A percentile compares a stretch with the other conserved stretches of the same genome.
Conservation (phyloP, 1,140 invertebrate genomes). For the Leptinotarsa undecemlineata region DNA sequence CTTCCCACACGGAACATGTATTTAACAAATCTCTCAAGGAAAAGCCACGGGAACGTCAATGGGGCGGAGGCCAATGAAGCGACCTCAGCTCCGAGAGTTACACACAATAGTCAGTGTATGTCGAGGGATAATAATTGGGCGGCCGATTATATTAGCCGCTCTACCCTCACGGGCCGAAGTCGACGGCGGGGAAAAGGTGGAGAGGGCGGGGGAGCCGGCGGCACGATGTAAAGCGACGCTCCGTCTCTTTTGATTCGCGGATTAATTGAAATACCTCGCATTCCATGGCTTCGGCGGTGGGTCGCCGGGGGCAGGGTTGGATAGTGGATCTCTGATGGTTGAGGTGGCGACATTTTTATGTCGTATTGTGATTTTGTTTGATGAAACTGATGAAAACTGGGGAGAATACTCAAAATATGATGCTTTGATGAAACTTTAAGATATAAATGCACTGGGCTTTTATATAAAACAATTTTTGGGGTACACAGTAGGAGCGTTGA, state of each 20-base stretch:
- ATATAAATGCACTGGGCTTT: no score
- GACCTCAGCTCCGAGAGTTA: not conserved
- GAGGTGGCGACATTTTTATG: no score
- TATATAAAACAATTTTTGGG: no score
- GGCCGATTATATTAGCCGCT: constrained; percentile 15
- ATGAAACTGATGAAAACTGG: no score
- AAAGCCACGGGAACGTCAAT: not conserved
- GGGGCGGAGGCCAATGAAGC: not conserved
- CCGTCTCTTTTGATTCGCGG: constrained; percentile 54
- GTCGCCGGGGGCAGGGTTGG: not conserved
- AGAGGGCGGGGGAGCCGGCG: constrained; percentile 22
- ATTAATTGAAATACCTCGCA: constrained; percentile 56
- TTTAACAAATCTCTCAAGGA: no score
- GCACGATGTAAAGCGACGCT: constrained; percentile 51
- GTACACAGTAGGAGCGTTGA: no score
- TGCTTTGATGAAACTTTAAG: no score
- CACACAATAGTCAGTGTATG: not conserved
- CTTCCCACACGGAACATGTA: no score
- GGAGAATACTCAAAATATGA: no score
- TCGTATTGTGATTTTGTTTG: no score
- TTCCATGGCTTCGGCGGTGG: constrained; percentile 46
- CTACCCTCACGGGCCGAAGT: constrained; percentile 15
- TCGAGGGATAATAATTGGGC: constrained; percentile 16
- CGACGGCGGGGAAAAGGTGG: constrained; percentile 9
- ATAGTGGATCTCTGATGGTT: not conserved